A percentile compares a stretch with the other conserved stretches of the same genome.
phyloP scores from a whole-genome alignment of 2,797 vertebrate species.

The Pagetopsis macropterus region DNA sequence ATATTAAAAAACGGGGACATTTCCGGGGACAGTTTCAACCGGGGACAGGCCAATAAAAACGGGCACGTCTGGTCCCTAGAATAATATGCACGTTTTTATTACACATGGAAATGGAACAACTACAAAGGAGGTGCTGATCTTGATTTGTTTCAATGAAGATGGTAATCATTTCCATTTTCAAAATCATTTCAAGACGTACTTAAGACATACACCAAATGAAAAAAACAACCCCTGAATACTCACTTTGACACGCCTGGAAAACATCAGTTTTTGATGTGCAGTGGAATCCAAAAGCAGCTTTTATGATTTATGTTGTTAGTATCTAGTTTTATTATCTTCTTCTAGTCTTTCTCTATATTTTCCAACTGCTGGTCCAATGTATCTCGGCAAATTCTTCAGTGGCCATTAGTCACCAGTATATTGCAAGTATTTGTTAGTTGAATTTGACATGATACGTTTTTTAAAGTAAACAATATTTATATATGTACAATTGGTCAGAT shows the following conservation, averaged over 20 bases:
- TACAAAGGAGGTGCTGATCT: background rate
- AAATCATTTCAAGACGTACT: background rate
- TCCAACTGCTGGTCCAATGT: background rate
- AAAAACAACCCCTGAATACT: constrained; percentile 2
- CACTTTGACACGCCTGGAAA: background rate
- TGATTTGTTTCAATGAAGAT: constrained; percentile 4
- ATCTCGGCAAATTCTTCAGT: no score
- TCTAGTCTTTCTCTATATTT: background rate
- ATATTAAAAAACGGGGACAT: no score
- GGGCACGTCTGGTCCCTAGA: no score
- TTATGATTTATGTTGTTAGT: constrained; percentile 7
- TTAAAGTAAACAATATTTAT: constrained; percentile 3
- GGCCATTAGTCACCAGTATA: background rate
- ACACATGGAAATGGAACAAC: background rate
- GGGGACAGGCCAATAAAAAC: no score
- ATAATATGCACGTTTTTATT: background rate
- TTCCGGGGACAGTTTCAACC: no score
- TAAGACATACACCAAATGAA: background rate
- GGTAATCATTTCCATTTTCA: constrained; percentile 13
- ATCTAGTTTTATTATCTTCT: background rate
- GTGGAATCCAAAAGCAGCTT: background rate
- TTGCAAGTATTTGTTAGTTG: background rate
- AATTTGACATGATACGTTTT: background rate
- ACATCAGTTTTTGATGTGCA: constrained; percentile 1
- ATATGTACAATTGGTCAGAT: background rate